Evolutionary conservation across 2,888 invertebrate genomes (phyloP), one percentile per base, ranked within the genome.

Genomic region (Tridacna gigas): DNA sequence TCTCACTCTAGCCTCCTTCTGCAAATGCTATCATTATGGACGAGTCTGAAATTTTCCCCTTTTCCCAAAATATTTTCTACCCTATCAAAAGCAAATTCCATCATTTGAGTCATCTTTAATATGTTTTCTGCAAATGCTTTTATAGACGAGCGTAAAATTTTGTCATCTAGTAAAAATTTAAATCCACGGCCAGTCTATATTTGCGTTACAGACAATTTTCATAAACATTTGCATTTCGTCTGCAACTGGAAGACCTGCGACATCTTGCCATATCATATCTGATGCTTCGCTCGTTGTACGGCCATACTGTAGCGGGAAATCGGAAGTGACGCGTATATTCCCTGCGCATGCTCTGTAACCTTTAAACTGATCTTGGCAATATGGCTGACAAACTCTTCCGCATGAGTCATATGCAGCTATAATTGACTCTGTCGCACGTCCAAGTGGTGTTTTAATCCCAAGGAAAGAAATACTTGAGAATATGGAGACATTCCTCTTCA

Each of bases 361-460:
- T 3, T 56, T 45, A 7, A 22, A 65, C 28, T 61, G 63, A n/a
- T 73, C 73, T 28, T 76, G 73, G 67, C 90, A 91, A 47, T 80
- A 90, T 13, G 88, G 75, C 56, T 81, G 75, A 74, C 91, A 91
- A 60, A 84, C 75, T 47, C 91, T 61, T n/a, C 91, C 91, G 74
- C 91, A 91, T 0, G 89, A 88, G 74, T 91, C 91, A 45, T 88
- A 90, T 0, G 89, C 90, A 0, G 90, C 82, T 22, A 91, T 60
- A 3, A 90, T 71, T 18, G 86, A 81, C 22, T 89, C 88, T 7
- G 88, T 77, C 2, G 63, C 65, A 0, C 71, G 76, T 26, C 79
- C 65, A 22, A 74, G 77, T 0, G 91, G 91, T 25, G 81, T 81
- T 61, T 79, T 84, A 7, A 91, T 76, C 9, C 76, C 91, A 37